Percentiles rank a stretch among this genome's conserved stretches.
These are phyloP conservation scores for Falco columbarius DNA, from an alignment of 2,797 vertebrate genomes.

Conservation along the genomic window DNA sequence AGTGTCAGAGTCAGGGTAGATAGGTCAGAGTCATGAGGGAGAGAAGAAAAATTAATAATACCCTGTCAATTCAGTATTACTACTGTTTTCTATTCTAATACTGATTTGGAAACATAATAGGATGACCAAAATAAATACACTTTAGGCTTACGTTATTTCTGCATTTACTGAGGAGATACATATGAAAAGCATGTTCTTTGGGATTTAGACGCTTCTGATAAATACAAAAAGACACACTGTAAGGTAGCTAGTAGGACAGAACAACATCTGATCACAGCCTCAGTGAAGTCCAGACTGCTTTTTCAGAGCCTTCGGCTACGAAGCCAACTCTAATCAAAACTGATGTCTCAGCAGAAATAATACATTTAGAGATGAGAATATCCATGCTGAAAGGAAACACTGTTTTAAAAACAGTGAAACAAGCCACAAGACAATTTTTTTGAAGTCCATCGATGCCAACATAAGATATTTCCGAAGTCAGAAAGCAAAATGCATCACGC, in stretches of 20 bases:
- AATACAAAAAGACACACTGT: not conserved
- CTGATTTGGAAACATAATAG: not conserved
- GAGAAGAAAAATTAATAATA: not conserved
- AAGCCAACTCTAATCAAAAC: constrained; percentile 42
- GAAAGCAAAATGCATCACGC: not conserved
- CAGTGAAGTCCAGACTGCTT: not conserved
- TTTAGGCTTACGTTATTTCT: not conserved
- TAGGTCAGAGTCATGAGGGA: not conserved
- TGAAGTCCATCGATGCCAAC: rapidly evolving
- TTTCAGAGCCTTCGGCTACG: not conserved
- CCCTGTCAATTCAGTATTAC: not conserved
- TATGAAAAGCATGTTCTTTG: not conserved
- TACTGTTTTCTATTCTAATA: not conserved
- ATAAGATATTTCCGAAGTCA: not conserved
- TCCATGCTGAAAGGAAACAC: not conserved
- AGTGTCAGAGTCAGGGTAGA: not conserved
- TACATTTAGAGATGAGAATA: not conserved
- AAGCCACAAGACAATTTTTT: not conserved
- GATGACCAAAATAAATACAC: not conserved
- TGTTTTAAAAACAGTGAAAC: not conserved
- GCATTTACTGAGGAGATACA: not conserved
- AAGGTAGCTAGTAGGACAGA: constrained; percentile 10
- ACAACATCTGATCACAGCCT: not conserved
- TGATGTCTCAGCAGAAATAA: constrained; percentile 42
- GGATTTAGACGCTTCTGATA: not conserved